These are phyloP conservation scores for Nothura maculosa DNA, from an alignment of 2,797 vertebrate genomes.

Conservation along the genomic window DNA sequence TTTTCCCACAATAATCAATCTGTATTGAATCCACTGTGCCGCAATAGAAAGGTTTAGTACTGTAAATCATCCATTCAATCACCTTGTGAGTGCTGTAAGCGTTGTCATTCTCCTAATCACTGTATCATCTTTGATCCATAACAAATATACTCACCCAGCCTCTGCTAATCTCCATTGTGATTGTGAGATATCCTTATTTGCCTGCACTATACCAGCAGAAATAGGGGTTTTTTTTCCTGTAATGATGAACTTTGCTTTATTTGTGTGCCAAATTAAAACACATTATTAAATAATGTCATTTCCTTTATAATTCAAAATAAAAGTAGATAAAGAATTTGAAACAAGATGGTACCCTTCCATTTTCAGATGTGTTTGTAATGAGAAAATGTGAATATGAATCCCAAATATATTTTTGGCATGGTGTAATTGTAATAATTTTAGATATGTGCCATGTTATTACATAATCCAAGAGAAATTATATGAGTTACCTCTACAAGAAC, in stretches of 20 bases:
- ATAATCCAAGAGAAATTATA: background rate
- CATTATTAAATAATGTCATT: conserved; percentile 25
- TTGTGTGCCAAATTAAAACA: conserved; percentile 45
- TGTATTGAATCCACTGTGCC: conserved; percentile 31
- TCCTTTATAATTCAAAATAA: conserved; percentile 16
- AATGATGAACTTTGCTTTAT: background rate
- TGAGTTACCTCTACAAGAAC: background rate
- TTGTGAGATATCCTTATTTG: background rate
- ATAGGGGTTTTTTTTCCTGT: conserved; percentile 31
- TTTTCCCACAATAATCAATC: conserved; percentile 14
- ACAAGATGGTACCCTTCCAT: conserved; percentile 1
- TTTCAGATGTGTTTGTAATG: conserved; percentile 34
- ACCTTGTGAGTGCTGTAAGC: conserved; percentile 2
- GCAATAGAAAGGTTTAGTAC: conserved; percentile 49
- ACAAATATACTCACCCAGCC: conserved; percentile 58
- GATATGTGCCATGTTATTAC: background rate
- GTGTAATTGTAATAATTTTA: background rate
- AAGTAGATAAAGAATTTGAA: conserved; percentile 21
- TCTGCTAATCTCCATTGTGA: conserved; percentile 14
- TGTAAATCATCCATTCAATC: conserved; percentile 24
- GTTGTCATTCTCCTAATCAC: conserved; percentile 52
- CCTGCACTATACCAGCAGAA: background rate
- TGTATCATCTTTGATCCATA: conserved; percentile 39
- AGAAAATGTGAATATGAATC: background rate
- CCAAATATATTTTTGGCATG: background rate